Evolutionary conservation across 2,797 vertebrate genomes (phyloP).

Genomic region (Micrastur ruficollis): DNA sequence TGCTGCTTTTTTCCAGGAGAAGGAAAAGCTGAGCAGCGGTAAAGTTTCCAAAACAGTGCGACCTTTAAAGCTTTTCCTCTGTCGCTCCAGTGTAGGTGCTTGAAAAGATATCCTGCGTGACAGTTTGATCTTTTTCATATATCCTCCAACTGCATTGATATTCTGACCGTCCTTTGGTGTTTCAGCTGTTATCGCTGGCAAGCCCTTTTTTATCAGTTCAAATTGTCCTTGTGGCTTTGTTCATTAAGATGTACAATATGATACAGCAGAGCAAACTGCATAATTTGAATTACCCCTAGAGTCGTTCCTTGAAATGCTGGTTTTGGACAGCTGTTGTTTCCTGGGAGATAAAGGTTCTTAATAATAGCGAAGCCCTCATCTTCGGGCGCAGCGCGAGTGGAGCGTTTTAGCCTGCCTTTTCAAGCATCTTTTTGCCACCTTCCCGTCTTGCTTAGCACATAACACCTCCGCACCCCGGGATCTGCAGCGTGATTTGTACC

Average conservation of each 20-base stretch:
- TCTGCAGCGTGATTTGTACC: fast-evolving
- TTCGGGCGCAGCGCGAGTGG: fast-evolving
- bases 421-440: background rate
- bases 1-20: background rate
- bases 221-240: constrained; percentile 60
- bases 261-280: background rate
- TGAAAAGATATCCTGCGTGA: background rate
- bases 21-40: background rate
- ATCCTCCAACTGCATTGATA: background rate
- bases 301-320: background rate
- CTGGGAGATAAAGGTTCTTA: background rate
- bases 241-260: constrained; percentile 44
- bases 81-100: background rate
- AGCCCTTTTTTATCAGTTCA: background rate
- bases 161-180: background rate
- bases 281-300: constrained; percentile 36
- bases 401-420: background rate
- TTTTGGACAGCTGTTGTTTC: background rate
- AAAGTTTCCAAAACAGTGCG: background rate
- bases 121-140: background rate
- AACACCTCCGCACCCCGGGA: fast-evolving
- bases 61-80: constrained; percentile 21
- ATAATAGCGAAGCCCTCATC: background rate
- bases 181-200: background rate
- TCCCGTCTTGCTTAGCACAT: background rate